Evolutionary conservation across 2,797 vertebrate species (phyloP).

Genomic region (Pempheris klunzingeri): DNA sequence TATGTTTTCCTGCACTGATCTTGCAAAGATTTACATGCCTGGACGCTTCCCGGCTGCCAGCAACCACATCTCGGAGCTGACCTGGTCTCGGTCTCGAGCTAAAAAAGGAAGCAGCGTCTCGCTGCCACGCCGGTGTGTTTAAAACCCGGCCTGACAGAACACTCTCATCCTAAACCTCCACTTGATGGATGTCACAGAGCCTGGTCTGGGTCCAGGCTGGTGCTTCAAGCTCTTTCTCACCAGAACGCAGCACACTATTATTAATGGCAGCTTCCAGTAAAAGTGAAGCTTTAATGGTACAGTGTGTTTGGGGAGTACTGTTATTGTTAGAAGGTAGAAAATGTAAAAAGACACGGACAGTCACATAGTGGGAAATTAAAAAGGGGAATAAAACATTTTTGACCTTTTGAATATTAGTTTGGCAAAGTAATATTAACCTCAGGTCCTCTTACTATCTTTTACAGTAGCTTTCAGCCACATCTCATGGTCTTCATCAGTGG

Average conservation of each 20-base stretch:
- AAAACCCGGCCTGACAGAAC: constrained; percentile 64
- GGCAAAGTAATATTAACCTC: no score
- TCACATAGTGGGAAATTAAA: background rate
- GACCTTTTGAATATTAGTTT: no score
- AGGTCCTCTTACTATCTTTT: no score
- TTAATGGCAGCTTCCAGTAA: constrained; percentile 17
- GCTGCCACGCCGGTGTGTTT: constrained; percentile 63
- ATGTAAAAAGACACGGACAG: background rate
- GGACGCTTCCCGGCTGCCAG: constrained; percentile 65
- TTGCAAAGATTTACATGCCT: constrained; percentile 67
- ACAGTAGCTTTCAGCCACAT: no score
- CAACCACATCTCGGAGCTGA: constrained; percentile 57
- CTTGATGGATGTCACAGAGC: constrained; percentile 59
- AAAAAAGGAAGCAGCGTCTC: constrained; percentile 75
- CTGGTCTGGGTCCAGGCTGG: constrained; percentile 47
- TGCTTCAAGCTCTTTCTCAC: constrained; percentile 6
- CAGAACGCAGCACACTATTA: background rate
- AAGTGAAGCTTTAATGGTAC: constrained; percentile 8
- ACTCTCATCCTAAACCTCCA: constrained; percentile 58
- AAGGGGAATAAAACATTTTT: no score
- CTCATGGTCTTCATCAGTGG: no score
- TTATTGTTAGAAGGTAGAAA: constrained; percentile 1
- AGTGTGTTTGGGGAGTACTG: constrained; percentile 7
- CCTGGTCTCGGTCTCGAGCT: constrained; percentile 66
- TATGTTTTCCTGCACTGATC: constrained; percentile 44